Percentiles rank a stretch among this genome's conserved stretches.
Conservation (phyloP, 2,888 invertebrate genomes). For the Sminthurides aquaticus region DNA sequence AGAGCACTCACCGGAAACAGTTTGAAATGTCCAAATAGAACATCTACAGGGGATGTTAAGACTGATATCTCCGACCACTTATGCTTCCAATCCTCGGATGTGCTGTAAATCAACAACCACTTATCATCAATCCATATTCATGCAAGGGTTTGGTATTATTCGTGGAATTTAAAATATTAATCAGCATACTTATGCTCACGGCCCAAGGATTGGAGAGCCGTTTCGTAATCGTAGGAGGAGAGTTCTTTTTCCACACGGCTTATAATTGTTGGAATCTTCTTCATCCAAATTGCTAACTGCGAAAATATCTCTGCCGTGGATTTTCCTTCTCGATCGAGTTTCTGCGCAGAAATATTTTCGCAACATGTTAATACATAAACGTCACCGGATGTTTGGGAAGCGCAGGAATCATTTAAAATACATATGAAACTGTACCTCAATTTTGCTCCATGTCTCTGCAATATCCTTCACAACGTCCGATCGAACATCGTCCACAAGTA, state of each 20-base stretch:
- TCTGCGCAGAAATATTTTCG: slow-evolving; percentile 18
- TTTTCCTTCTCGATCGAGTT: slow-evolving; percentile 24
- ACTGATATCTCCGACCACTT: slow-evolving; percentile 40
- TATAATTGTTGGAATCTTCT: slow-evolving; percentile 33
- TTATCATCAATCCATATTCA: no score
- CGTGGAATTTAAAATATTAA: no score
- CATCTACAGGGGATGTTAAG: slow-evolving; percentile 36
- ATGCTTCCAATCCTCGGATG: slow-evolving; percentile 32
- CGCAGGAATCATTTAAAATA: no score
- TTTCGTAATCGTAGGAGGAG: slow-evolving; percentile 36
- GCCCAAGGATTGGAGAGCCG: slow-evolving; percentile 35
- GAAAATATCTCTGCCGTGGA: slow-evolving; percentile 24
- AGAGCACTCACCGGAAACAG: slow-evolving; percentile 36
- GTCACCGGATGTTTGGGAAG: no score
- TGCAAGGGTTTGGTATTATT: no score
- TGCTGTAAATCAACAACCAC: slow-evolving; percentile 26
- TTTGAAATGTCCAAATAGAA: slow-evolving; percentile 41
- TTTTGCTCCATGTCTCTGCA: slow-evolving; percentile 27
- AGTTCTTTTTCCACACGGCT: slow-evolving; percentile 37
- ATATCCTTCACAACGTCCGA: slow-evolving; percentile 26
- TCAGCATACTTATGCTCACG: no score
- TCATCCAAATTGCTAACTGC: slow-evolving; percentile 27
- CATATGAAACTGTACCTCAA: no score
- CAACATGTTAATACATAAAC: no score
- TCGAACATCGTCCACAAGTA: slow-evolving; percentile 25